Evolutionary conservation across 2,113 vertebrate species (phyloP), one percentile per base, ranked within the genome.

Genomic region (Lepus americanus): DNA sequence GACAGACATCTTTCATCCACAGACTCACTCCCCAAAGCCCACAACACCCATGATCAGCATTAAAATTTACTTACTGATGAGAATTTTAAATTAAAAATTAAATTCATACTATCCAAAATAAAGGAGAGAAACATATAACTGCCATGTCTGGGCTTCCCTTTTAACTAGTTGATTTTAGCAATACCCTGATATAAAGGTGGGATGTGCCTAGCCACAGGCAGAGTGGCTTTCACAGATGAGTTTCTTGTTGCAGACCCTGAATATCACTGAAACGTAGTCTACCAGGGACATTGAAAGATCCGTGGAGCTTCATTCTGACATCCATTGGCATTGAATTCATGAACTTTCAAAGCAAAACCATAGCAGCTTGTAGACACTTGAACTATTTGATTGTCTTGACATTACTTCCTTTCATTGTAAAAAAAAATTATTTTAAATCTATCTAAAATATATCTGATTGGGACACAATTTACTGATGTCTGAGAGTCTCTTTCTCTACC

Each of bases 201-300:
- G 59, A 83, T 31, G 0, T 89, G 6, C 6, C 10, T 74, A 27
- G 13, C 64, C 27, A 27, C 25, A 80, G 85, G 31, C 49, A 70
- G 49, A 95, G 59, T 36, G 36, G 36, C 36, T 36, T 36, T 36
- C 36, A 3, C 36, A 36, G 36, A 76, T 78, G 8, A 2, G 39
- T 96, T 97, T 95, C 55, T 82, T 67, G 5, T 78, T 97, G 93
- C 70, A 95, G 53, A 87, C 4, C 84, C 31, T 76, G 55, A 10
- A 88, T 96, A 95, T 80, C 44, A 80, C 5, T 91, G 39, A 90
- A 95, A 72, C 78, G 77, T 29, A 27, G 25, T 92, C 6, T 95
- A 89, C n/a, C 5, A 61, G 2, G 36, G 44, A 94, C 93, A 94
- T 96, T 96, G 44, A 94, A 91, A 92, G 77, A 96, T 94, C 96